Base-by-base conservation (phyloP, 2,888 invertebrate species). In the Sarcophaga subvicina region DNA sequence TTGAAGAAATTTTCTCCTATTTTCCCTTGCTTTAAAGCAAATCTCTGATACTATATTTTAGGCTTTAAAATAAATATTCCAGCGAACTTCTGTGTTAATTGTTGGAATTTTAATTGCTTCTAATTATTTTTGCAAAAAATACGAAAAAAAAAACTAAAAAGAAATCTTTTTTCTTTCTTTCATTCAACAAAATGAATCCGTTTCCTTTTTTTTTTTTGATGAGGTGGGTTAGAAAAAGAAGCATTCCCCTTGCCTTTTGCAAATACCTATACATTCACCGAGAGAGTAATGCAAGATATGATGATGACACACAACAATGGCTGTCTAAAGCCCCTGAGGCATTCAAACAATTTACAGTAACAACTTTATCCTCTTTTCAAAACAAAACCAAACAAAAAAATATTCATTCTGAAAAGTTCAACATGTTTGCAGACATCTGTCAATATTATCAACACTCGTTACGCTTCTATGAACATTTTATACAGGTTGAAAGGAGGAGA, bases 221-320 rank as follows among this genome's bases (percentile, higher is more conserved):
- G 2, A 37, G 37, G 37, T 37, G 10, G 37, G 37, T 37, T 37
- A 37, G 37, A 54, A 54, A 54, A 49, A 49, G 10, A 49, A 54
- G 4, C 12, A 54, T 14, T 14, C 12, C 17, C 5, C 54, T 54
- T 12, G 12, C 12, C 54, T 54, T 54, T 14, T 54, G 2, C 2
- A 54, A 54, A 20, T 20, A 62, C 6, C n/a, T 62, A 20, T 17
- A 37, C 67, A 47, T 20, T 27, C 3, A 67, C 8, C 49, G 11
- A 49, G 49, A 49, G 54, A 17, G 54, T 54, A 54, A 54, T 54
- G 54, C 12, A 67, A n/a, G 45, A 67, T 67, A 83, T 83, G 83
- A 84, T 83, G 83, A 84, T 80, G 70, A 22, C 75, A 64, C 54
- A 54, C 37, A 70, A 84, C 75, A 80, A 84, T 84, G 63, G 20